Evolutionary conservation across 2,888 invertebrate genomes (phyloP).

Genomic region (Cheilosia pagana): DNA sequence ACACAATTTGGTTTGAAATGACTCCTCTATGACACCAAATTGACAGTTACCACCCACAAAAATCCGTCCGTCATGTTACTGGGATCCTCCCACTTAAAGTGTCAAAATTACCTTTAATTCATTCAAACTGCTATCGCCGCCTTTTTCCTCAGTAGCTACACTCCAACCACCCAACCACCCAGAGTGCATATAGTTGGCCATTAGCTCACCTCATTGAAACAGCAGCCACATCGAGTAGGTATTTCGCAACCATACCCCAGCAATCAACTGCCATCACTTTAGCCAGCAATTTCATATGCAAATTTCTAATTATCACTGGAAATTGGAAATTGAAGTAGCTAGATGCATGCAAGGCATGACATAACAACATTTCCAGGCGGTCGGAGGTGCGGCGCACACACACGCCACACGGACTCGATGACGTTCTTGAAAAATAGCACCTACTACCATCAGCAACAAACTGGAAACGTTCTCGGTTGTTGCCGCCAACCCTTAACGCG

Average conservation of each 20-base stretch:
- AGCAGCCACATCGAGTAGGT: constrained; percentile 8
- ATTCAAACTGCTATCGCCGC: constrained; percentile 29
- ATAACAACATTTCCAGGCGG: constrained; percentile 49
- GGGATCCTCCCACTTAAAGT: constrained; percentile 42
- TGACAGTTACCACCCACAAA: not conserved
- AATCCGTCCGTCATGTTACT: constrained; percentile 1
- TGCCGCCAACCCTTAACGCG: constrained; percentile 20
- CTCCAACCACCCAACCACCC: not conserved
- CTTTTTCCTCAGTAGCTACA: no score
- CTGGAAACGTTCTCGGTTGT: constrained; percentile 48
- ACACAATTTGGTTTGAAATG: no score
- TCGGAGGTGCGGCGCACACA: not conserved
- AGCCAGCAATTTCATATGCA: constrained; percentile 73
- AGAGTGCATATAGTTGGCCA: not conserved
- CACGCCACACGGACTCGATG: constrained; percentile 17
- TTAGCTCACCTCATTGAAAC: constrained; percentile 34
- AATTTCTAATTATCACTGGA: constrained; percentile 76
- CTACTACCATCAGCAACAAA: constrained; percentile 22
- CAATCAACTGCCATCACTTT: constrained; percentile 42
- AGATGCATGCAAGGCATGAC: constrained; percentile 67
- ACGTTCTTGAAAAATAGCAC: constrained; percentile 24
- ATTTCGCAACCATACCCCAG: constrained; percentile 38
- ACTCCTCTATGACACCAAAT: no score
- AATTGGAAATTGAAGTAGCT: constrained; percentile 64
- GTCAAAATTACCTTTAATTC: constrained; percentile 51